phyloP scores from a whole-genome alignment of 2,113 vertebrate genomes.

The Brienomyrus brachyistius region DNA sequence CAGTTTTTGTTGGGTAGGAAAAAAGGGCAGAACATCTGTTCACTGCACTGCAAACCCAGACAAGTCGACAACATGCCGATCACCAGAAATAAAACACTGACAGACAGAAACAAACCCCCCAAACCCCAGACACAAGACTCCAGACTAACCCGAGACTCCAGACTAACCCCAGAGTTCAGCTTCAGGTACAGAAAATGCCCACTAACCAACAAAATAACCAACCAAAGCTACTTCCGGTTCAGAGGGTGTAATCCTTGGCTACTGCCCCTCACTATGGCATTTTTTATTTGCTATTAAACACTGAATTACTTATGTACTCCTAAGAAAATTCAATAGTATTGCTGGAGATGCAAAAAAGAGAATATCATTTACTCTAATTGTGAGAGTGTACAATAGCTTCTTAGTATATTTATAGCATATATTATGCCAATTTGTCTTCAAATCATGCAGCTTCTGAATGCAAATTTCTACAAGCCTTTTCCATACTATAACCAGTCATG shows the following conservation, averaged over 20 bases:
- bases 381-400: background rate
- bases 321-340: too few species aligned
- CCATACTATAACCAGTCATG: background rate
- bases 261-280: background rate
- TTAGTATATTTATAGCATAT: background rate
- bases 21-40: background rate
- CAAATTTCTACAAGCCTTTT: background rate
- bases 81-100: background rate
- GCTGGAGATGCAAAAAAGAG: too few species aligned
- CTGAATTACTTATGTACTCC: background rate
- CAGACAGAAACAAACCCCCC: background rate
- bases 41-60: background rate
- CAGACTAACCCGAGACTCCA: background rate
- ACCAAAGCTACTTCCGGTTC: background rate
- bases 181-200: background rate
- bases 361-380: too few species aligned
- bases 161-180: background rate
- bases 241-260: background rate
- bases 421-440: background rate
- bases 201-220: background rate
- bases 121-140: background rate
- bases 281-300: background rate
- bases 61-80: background rate
- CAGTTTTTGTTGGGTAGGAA: background rate
- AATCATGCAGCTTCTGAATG: background rate